Base-by-base conservation (phyloP, 2,113 vertebrate genomes). In the Nanorana parkeri region DNA sequence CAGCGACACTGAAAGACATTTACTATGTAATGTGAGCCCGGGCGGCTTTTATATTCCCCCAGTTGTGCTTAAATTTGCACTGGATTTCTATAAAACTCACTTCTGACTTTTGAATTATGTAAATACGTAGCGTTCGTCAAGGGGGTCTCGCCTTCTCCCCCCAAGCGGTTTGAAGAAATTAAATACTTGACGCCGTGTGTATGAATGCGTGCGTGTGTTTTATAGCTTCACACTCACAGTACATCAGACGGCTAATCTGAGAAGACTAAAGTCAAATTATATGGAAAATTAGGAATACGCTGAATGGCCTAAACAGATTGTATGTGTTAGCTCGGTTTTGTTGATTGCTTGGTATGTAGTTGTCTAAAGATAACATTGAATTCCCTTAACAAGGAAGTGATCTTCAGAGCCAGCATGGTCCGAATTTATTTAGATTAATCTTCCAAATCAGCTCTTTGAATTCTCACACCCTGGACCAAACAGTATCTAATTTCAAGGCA, bases 21-120 rank as follows among this genome's bases (percentile, higher is more conserved):
- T 77, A 55, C 66, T 19, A 55, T 19, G 61, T 55, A 74, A 74
- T 47, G 60, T 19, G 20, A 67, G 69, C n/a, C 5, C n/a, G 20
- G 41, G 36, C 54, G 19, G n/a, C 29, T 21, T n/a, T 23, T 28
- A 55, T 68, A 51, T 61, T 61, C 55, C 54, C 66, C 20, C 1
- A 61, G 54, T 61, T 20, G 28, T 60, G 65, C 17, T 13, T 20
- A 67, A 66, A 32, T 20, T 26, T 10, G 29, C 20, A 1, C 17
- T 16, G 60, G 1, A 26, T 29, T 72, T 72, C 10, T 13, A 61
- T n/a, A 61, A 17, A 73, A n/a, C 17, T n/a, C 29, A 41, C 15
- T 61, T 61, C 29, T 76, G 36, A 58, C 71, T 36, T 51, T 47
- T 13, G 21, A 36, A 63, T 47, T 54, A 73, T 73, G 17, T n/a